Evolutionary conservation across 2,113 vertebrate species (phyloP).

Genomic region (Mormyrus lacerda): DNA sequence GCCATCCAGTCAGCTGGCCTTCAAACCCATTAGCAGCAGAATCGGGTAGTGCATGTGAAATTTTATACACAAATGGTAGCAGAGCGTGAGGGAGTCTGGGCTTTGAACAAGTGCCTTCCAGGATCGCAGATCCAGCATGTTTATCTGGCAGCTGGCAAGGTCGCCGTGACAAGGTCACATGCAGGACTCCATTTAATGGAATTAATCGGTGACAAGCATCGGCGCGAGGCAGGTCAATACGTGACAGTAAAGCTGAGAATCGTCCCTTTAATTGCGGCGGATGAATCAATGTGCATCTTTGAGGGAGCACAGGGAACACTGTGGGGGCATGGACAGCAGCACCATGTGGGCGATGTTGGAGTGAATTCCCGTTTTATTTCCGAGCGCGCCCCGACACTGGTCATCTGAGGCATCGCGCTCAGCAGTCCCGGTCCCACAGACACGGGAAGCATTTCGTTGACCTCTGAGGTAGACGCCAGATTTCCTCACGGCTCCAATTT

Average conservation of each 20-base stretch:
- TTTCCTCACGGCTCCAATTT: not conserved
- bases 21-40: not conserved
- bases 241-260: slow-evolving; percentile 56
- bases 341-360: slow-evolving; percentile 26
- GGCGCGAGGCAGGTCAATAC: slow-evolving; percentile 54
- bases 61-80: not conserved
- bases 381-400: not conserved
- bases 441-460: not conserved
- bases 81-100: not conserved
- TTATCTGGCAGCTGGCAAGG: not conserved
- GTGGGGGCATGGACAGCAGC: slow-evolving; percentile 43
- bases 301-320: slow-evolving; percentile 50
- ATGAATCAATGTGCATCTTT: slow-evolving; percentile 64
- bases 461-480: not conserved
- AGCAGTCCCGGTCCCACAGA: not conserved
- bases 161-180: not conserved
- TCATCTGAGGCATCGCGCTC: not conserved
- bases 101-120: not conserved
- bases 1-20: not conserved
- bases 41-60: not conserved
- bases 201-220: slow-evolving; percentile 63
- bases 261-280: slow-evolving; percentile 54
- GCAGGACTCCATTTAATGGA: slow-evolving; percentile 27
- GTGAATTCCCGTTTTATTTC: not conserved
- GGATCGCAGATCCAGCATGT: not conserved